phyloP scores from a whole-genome alignment of 2,888 invertebrate genomes.

The Cartodere bifasciata region DNA sequence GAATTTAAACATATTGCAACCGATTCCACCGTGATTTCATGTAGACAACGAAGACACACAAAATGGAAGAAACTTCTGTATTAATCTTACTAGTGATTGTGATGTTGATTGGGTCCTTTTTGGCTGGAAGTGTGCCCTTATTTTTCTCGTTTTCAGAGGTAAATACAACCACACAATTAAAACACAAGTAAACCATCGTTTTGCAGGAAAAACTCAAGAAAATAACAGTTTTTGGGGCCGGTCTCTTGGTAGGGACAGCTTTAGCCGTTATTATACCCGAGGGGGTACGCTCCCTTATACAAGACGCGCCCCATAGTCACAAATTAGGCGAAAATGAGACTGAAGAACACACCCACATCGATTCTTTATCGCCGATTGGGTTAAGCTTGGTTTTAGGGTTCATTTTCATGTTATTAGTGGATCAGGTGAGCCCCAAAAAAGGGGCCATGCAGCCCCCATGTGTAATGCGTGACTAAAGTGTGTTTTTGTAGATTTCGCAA shows the following conservation, averaged over 20 bases:
- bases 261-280: conserved; percentile 97
- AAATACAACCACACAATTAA: conserved; percentile 25
- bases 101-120: conserved; percentile 92
- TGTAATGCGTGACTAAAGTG: too few species aligned
- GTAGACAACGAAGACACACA: too few species aligned
- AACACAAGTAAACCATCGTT: conserved; percentile 6
- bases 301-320: conserved; percentile 18
- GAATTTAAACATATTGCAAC: too few species aligned
- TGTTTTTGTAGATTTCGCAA: conserved; percentile 36
- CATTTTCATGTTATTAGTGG: conserved; percentile 93
- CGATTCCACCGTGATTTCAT: too few species aligned
- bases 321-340: conserved; percentile 28
- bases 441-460: too few species aligned
- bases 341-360: conserved; percentile 35
- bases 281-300: conserved; percentile 72
- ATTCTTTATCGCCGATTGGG: conserved; percentile 76
- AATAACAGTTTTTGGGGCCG: conserved; percentile 92
- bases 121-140: conserved; percentile 89
- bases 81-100: conserved; percentile 74
- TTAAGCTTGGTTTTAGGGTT: conserved; percentile 89
- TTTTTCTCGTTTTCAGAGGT: conserved; percentile 94
- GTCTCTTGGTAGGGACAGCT: conserved; percentile 93
- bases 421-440: conserved; percentile 46
- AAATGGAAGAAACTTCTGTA: conserved; percentile 75
- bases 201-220: conserved; percentile 83